Percentiles rank a stretch among this genome's conserved stretches.
Conservation (phyloP, 2,113 vertebrate species). For the Raphicerus campestris region DNA sequence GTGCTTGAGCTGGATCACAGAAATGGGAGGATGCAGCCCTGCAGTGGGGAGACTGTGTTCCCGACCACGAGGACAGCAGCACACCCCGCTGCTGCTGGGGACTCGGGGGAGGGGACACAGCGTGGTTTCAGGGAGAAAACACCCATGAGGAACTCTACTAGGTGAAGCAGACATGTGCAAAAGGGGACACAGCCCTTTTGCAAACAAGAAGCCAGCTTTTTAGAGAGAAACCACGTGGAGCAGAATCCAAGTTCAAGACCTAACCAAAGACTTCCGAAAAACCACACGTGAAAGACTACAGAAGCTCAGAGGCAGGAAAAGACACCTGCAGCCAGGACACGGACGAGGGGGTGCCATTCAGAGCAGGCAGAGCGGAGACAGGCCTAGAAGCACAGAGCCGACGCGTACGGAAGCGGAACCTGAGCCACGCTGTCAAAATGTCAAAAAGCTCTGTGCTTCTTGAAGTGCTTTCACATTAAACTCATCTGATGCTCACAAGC, state of each 20-base stretch:
- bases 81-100: background rate
- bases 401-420: rapidly evolving
- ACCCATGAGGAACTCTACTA: rapidly evolving
- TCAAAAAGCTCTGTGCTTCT: background rate
- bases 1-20: background rate
- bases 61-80: background rate
- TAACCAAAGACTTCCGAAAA: background rate
- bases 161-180: rapidly evolving
- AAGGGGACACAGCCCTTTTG: background rate
- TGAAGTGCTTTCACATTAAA: background rate
- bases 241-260: background rate
- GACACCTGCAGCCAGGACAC: background rate
- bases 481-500: no score
- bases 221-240: background rate
- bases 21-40: background rate
- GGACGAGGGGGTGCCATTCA: no score
- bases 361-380: rapidly evolving
- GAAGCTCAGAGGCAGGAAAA: background rate
- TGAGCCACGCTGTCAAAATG: background rate
- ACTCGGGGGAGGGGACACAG: background rate
- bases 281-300: rapidly evolving
- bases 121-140: background rate
- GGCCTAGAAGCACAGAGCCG: background rate
- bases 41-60: no score
- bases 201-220: background rate